Evolutionary conservation across 2,797 vertebrate genomes (phyloP).

Genomic region (Morelia viridis): DNA sequence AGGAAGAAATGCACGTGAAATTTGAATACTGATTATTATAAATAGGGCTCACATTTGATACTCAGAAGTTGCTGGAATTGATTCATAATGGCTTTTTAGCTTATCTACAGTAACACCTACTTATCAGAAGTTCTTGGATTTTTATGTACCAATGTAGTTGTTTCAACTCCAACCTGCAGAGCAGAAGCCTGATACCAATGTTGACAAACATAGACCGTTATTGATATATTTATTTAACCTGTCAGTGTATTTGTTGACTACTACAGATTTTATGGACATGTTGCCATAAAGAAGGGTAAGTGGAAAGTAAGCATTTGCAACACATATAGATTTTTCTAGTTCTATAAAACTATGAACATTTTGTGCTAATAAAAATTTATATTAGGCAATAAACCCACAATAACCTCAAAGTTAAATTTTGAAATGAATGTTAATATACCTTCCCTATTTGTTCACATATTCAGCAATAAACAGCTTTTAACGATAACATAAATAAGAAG

Average conservation of each 20-base stretch:
- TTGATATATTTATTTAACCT: slow-evolving; percentile 54
- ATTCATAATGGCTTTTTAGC: neutral
- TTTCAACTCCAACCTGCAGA: neutral
- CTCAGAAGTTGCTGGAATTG: neutral
- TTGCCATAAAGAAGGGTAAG: neutral
- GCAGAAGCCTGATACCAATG: slow-evolving; percentile 56
- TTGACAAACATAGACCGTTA: slow-evolving; percentile 69
- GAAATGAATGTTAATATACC: neutral
- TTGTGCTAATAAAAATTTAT: neutral
- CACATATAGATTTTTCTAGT: neutral
- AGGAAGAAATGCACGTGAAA: neutral
- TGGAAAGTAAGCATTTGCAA: neutral
- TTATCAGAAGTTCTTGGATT: neutral
- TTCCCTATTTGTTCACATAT: neutral
- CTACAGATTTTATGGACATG: slow-evolving; percentile 15
- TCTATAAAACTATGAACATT: neutral
- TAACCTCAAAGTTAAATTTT: neutral
- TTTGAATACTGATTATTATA: neutral
- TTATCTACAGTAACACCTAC: neutral
- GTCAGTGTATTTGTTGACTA: slow-evolving; percentile 47
- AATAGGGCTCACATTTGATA: neutral
- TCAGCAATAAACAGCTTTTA: neutral
- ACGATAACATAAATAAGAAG: neutral
- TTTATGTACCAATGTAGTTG: neutral
- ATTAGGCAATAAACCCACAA: neutral